Evolutionary conservation across 2,888 invertebrate species (phyloP), one percentile per base, ranked within the genome.

Genomic region (Epicampocera succincta): DNA sequence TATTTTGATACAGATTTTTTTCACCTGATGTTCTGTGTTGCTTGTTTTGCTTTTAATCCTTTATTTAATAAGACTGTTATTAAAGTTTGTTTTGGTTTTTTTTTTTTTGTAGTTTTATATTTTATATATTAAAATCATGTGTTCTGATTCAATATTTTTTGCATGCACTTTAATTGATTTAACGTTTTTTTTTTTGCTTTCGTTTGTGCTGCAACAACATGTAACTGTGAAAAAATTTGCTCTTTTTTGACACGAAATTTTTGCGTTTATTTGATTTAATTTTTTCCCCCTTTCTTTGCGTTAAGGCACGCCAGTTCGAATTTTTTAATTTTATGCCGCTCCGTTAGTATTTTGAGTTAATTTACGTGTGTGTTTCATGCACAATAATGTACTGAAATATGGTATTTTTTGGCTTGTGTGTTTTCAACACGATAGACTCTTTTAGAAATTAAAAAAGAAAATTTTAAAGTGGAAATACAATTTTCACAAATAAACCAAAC

Each of bases 321-420:
- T 66, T 71, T 33, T 11, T 65, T 56, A 56, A 68, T 76, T 61
- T 69, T 60, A 76, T 72, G 46, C 48, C 73, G 76, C 21, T n/a
- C 63, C 74, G 61, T 66, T 73, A 33, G 50, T 48, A 60, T 63
- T 60, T 75, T 82, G 44, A 74, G 78, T 82, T 82, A 78, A 75
- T 78, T 75, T 78, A 66, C 74, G 74, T 66, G 56, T 75, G 40
- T 71, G 73, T 63, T 78, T 78, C 78, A 48, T 48, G 78, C 71
- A 60, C 74, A 63, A 77, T 69, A 78, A 75, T 75, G 46, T 69
- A 82, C 71, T 78, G 66, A 72, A 72, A 65, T 74, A 71, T 82
- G 74, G 66, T 78, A 78, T 11, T 46, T 42, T 44, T 68, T 63
- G 33, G 12, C 4, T 21, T 29, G n/a, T 19, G 17, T 48, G 50